These are phyloP conservation scores for Caradrina kadenii DNA, from an alignment of 2,888 invertebrate species.

Conservation along the genomic window DNA sequence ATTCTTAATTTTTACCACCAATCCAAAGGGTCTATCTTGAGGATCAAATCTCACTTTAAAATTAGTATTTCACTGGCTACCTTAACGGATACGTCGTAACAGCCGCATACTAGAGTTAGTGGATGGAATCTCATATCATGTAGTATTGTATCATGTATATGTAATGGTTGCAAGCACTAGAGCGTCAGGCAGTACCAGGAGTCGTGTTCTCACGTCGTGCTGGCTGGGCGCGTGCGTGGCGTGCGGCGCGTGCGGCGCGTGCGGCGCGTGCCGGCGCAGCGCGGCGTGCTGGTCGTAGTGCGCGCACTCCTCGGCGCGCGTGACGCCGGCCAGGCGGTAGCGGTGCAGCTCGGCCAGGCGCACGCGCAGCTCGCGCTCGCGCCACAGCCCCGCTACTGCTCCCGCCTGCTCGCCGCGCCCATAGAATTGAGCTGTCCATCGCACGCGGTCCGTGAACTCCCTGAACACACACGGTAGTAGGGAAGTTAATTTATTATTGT, in stretches of 20 bases:
- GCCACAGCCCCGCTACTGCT: conserved; percentile 94
- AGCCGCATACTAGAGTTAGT: no score
- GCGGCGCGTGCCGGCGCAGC: conserved; percentile 80
- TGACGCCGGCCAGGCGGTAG: conserved; percentile 96
- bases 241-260: conserved; percentile 75
- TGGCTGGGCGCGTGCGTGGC: conserved; percentile 65
- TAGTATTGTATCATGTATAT: no score
- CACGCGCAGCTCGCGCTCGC: conserved; percentile 96
- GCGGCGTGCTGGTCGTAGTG: conserved; percentile 87
- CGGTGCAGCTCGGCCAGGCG: conserved; percentile 95
- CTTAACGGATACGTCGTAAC: no score
- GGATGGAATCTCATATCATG: no score
- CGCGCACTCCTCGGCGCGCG: conserved; percentile 81
- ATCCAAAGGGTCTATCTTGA: no score
- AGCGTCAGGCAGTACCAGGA: conserved; percentile 69
- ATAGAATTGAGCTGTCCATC: conserved; percentile 96
- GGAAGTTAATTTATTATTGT: no score
- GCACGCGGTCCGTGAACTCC: conserved; percentile 95
- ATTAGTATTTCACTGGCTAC: no score
- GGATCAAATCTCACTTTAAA: no score
- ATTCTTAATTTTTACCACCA: no score
- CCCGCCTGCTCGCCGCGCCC: conserved; percentile 96
- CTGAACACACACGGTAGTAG: conserved; percentile 75
- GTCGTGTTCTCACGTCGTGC: conserved; percentile 90
- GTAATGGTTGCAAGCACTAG: conserved; percentile 2